Conservation (phyloP, 35 echinoderm and acorn worm species). For the Patiria miniata region DNA sequence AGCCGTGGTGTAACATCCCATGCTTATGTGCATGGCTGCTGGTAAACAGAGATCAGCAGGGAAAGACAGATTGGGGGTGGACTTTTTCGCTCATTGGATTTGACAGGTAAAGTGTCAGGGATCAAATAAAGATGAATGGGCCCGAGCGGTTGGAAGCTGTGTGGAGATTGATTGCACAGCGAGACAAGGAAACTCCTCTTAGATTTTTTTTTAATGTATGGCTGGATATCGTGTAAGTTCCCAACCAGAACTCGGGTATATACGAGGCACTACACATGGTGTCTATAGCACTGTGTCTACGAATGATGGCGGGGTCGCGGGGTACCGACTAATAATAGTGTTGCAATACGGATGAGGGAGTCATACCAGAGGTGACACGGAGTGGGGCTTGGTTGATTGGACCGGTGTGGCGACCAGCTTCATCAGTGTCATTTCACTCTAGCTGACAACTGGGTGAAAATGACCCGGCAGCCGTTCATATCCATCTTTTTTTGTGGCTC, state of each 20-base stretch:
- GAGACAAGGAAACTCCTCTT: background rate
- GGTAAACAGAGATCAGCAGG: constrained; percentile 1
- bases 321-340: background rate
- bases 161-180: constrained; percentile 27
- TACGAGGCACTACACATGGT: too few relatives aligned
- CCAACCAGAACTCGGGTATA: background rate
- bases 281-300: background rate
- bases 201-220: background rate
- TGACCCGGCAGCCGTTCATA: background rate
- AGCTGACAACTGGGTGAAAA: background rate
- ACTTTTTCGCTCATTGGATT: constrained; percentile 23
- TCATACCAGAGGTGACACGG: background rate
- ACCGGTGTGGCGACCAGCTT: background rate
- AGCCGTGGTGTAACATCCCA: too few relatives aligned
- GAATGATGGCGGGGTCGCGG: background rate
- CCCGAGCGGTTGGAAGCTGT: constrained; percentile 16
- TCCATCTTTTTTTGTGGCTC: background rate
- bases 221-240: background rate
- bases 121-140: constrained; percentile 29
- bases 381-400: constrained; percentile 9
- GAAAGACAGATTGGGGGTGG: constrained; percentile 16
- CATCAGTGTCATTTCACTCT: constrained; percentile 12
- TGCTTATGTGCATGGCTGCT: background rate
- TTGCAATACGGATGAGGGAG: constrained; percentile 10
- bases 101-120: constrained; percentile 32